These are phyloP conservation scores for Perodicticus potto DNA, from an alignment of 2,797 vertebrate species.

Conservation along the genomic window DNA sequence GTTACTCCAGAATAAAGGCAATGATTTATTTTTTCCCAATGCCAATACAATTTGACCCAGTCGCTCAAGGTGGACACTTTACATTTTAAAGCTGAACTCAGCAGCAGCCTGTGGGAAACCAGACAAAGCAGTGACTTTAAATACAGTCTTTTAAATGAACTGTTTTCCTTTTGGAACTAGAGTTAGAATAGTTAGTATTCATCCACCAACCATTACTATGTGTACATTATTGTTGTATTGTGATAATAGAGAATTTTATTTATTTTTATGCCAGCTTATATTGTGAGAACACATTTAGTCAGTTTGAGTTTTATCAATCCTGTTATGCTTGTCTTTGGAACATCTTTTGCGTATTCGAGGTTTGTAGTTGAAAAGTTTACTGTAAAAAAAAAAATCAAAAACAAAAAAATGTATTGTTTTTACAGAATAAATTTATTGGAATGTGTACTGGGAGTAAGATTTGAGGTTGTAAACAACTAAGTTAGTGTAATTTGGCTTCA, in stretches of 20 bases:
- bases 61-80: constrained; percentile 82
- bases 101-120: constrained; percentile 87
- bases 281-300: constrained; percentile 91
- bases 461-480: constrained; percentile 90
- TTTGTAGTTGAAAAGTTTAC: constrained; percentile 96
- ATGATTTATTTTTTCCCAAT: constrained; percentile 84
- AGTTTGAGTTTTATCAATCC: constrained; percentile 89
- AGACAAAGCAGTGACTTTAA: constrained; percentile 85
- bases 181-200: constrained; percentile 88
- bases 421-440: constrained; percentile 98
- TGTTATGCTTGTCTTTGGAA: constrained; percentile 93
- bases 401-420: constrained; percentile 95
- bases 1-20: constrained; percentile 88
- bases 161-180: constrained; percentile 88
- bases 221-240: constrained; percentile 92
- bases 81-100: constrained; percentile 86
- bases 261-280: constrained; percentile 93
- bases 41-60: constrained; percentile 85
- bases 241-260: constrained; percentile 94
- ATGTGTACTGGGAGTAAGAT: constrained; percentile 92
- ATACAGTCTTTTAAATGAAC: constrained; percentile 83
- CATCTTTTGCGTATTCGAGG: constrained; percentile 94
- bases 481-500: constrained; percentile 91
- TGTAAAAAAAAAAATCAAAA: constrained; percentile 91
- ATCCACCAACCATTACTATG: constrained; percentile 89